These are phyloP conservation scores for Choloepus didactylus DNA, from an alignment of 2,797 vertebrate species.

Conservation along the genomic window DNA sequence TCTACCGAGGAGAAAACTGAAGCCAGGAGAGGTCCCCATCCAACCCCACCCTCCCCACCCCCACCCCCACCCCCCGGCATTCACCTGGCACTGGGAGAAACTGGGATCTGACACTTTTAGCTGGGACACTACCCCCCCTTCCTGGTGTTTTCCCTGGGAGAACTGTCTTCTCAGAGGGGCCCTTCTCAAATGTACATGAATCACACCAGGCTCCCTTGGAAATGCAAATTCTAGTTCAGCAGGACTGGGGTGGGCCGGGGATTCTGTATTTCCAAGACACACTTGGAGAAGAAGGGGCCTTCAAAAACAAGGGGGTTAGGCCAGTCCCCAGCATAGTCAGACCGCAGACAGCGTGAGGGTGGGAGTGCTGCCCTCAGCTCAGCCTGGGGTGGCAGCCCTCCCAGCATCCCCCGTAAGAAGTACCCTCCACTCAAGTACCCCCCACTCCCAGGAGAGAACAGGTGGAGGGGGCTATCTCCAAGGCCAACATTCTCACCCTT, in stretches of 20 bases:
- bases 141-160: fast-evolving
- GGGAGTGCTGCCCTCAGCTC: neutral
- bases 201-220: neutral
- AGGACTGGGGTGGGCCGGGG: neutral
- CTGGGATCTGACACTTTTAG: no score
- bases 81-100: fast-evolving
- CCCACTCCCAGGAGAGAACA: neutral
- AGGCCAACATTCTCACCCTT: neutral
- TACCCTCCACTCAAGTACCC: neutral
- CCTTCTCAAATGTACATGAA: neutral
- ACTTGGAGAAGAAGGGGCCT: neutral
- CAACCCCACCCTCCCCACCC: no score
- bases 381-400: neutral
- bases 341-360: neutral
- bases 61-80: no score
- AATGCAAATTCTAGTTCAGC: neutral
- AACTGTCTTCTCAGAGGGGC: neutral
- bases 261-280: neutral
- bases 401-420: no score
- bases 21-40: neutral
- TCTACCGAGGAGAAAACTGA: neutral
- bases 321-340: neutral
- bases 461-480: neutral
- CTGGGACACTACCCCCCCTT: neutral
- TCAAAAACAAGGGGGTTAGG: neutral